phyloP scores from a whole-genome alignment of 2,888 invertebrate species.

The Acleris literana region DNA sequence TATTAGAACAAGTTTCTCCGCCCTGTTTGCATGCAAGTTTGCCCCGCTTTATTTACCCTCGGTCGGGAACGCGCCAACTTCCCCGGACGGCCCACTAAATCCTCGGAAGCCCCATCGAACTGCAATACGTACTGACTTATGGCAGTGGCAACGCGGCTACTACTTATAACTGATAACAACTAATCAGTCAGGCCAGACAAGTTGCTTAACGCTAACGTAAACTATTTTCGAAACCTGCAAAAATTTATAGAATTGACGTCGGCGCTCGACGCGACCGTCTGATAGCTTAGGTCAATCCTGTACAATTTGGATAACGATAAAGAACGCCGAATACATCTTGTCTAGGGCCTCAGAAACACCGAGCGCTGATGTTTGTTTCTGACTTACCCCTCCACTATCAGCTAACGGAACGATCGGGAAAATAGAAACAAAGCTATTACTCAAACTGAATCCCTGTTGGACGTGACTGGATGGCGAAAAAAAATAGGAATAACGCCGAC shows the following conservation, averaged over 20 bases:
- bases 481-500: slow-evolving; percentile 43
- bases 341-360: neutral
- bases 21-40: slow-evolving; percentile 68
- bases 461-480: slow-evolving; percentile 55
- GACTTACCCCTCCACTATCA: neutral
- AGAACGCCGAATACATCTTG: too few species aligned
- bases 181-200: too few species aligned
- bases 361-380: slow-evolving; percentile 4
- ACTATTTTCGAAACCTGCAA: too few species aligned
- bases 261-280: too few species aligned
- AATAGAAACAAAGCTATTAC: slow-evolving; percentile 55
- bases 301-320: too few species aligned
- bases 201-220: too few species aligned
- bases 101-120: slow-evolving; percentile 38
- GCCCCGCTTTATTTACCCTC: slow-evolving; percentile 60
- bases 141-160: neutral
- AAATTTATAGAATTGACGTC: too few species aligned
- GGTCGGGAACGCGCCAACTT: slow-evolving; percentile 53
- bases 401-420: slow-evolving; percentile 45
- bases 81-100: slow-evolving; percentile 47
- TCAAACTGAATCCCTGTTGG: slow-evolving; percentile 45
- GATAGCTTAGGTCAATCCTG: too few species aligned
- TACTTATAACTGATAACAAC: slow-evolving; percentile 24
- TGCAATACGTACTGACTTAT: slow-evolving; percentile 12
- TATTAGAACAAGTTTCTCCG: slow-evolving; percentile 72